Base-by-base conservation (phyloP, 2,888 invertebrate genomes). In the Limenitis camilla region DNA sequence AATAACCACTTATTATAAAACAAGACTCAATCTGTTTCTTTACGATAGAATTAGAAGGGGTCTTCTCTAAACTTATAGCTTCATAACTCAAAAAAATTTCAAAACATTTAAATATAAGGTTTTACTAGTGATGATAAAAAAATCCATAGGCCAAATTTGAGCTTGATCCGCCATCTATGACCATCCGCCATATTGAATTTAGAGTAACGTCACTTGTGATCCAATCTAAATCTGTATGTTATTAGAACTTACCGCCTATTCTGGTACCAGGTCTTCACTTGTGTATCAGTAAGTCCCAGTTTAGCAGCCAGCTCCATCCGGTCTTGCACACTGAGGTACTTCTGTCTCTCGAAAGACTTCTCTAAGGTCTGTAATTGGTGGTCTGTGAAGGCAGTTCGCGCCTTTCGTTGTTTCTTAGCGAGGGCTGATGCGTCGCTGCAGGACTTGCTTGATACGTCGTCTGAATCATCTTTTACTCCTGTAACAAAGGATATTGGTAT, bases 251-350 rank as follows among this genome's bases (percentile, higher is more conserved):
- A 97, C 98, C 98, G 92, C 90, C 99, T 90, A 78, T 99, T 99
- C 84, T 99, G 98, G 85, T 99, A 99, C 99, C 99, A 99, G 69
- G 99, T 99, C 87, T 99, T 99, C 76, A 99, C 99, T 90, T 99
- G 99, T 47, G 99, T 99, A 84, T 99, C 99, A 40, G 97, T 97
- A 53, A 99, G 91, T 68, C 96, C 96, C 67, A 99, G 89, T 86
- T 96, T 96, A 54, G 97, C 95, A 0, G 99, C 99, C 68, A 99
- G 88, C 85, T 99, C 99, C 96, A 99, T 97, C 63, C 99, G 90
- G 79, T 99, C 98, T 77, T 98, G 99, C 30, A 97, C 97, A 75
- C 96, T 96, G 61, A 97, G 91, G 88, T 97, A 98, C 85, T 98
- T 98, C 86, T 98, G 98, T 59, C 96, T 88, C 85, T 98, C 98